phyloP scores from a whole-genome alignment of 2,888 invertebrate genomes.

The Chrysolina oricalcia region DNA sequence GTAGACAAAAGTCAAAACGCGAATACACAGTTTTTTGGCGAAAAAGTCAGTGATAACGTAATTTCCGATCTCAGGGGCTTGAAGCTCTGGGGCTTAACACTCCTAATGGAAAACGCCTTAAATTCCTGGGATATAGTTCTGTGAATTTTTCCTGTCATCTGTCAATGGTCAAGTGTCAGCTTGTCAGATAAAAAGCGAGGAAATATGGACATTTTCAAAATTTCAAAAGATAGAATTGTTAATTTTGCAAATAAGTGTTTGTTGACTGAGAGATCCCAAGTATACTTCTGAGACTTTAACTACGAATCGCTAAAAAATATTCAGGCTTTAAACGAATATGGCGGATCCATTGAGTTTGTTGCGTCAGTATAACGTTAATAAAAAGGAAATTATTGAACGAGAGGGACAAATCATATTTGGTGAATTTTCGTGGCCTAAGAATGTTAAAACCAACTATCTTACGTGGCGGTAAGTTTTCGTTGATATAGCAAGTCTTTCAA shows the following conservation, averaged over 20 bases:
- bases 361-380: constrained; percentile 97
- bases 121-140: too few relatives aligned
- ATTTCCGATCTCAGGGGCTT: too few relatives aligned
- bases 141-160: too few relatives aligned
- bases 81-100: too few relatives aligned
- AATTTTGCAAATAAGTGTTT: too few relatives aligned
- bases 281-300: background rate
- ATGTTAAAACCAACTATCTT: constrained; percentile 97
- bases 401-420: constrained; percentile 98
- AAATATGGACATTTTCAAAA: background rate
- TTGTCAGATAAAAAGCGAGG: background rate
- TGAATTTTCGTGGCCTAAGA: constrained; percentile 99
- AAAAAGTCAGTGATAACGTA: too few relatives aligned
- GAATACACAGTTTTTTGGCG: too few relatives aligned
- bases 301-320: background rate
- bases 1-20: too few relatives aligned
- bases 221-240: background rate
- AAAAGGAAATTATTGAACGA: constrained; percentile 96
- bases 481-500: background rate
- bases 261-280: too few relatives aligned
- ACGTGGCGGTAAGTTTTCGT: constrained; percentile 91
- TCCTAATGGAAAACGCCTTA: too few relatives aligned
- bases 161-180: background rate
- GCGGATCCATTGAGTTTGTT: constrained; percentile 97
- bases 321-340: constrained; percentile 76